Conservation (phyloP, 2,113 vertebrate genomes). For the Hepsetus odoe region DNA sequence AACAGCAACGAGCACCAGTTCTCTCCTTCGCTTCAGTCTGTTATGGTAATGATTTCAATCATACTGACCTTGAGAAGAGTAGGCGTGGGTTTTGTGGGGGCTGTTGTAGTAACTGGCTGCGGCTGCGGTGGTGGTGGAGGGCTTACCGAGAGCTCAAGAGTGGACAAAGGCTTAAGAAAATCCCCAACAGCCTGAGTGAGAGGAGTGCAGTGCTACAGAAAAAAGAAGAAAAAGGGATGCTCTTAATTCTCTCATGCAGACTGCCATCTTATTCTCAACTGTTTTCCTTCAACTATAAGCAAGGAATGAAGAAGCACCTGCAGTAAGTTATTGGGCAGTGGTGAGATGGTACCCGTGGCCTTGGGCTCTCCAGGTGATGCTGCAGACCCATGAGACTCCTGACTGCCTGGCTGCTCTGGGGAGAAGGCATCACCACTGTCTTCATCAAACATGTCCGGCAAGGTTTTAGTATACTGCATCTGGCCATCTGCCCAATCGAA, state of each 20-base stretch:
- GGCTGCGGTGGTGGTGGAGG: constrained; percentile 64
- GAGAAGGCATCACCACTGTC: constrained; percentile 94
- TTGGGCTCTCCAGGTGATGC: constrained; percentile 87
- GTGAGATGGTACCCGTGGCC: constrained; percentile 79
- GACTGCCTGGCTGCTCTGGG: constrained; percentile 94
- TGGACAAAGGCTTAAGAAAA: constrained; percentile 81
- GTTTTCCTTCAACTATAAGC: not conserved
- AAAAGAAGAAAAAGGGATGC: constrained; percentile 23
- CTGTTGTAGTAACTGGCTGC: constrained; percentile 68
- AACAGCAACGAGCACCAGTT: not conserved
- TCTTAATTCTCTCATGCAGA: not conserved
- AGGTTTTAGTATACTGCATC: constrained; percentile 85
- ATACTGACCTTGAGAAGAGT: constrained; percentile 87
- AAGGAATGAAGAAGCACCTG: constrained; percentile 65
- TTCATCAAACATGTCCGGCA: constrained; percentile 88
- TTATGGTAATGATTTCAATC: not conserved
- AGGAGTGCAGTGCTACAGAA: constrained; percentile 76
- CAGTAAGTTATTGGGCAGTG: constrained; percentile 68
- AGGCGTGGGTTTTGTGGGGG: constrained; percentile 82
- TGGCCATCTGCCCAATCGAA: constrained; percentile 78
- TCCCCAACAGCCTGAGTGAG: constrained; percentile 74
- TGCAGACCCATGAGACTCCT: constrained; percentile 89
- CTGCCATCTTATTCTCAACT: too few relatives aligned
- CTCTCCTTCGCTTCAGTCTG: not conserved
- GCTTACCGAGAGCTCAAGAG: constrained; percentile 64